Evolutionary conservation across 2,888 invertebrate genomes (phyloP).

Genomic region (Diarsia brunnea): DNA sequence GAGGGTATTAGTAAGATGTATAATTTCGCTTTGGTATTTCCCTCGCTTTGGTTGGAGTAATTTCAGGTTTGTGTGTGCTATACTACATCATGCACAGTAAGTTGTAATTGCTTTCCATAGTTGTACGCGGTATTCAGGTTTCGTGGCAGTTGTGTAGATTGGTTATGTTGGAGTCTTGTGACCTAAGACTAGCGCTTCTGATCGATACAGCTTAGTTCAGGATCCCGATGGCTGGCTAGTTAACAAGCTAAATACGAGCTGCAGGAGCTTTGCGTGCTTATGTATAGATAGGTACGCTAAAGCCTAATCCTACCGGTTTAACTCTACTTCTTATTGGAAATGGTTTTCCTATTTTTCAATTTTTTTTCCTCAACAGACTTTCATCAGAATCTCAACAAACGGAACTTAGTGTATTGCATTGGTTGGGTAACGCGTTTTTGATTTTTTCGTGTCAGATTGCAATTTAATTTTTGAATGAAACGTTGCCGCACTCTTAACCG

Average conservation of each 20-base stretch:
- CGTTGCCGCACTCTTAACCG: not conserved
- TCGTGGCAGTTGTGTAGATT: conserved; percentile 45
- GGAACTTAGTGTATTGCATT: not conserved
- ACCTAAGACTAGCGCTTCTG: conserved; percentile 30
- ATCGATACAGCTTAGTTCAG: conserved; percentile 34
- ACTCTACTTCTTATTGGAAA: not conserved
- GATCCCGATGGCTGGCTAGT: conserved; percentile 17
- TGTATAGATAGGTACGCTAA: not conserved
- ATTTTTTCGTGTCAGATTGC: not conserved
- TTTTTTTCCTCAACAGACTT: not conserved
- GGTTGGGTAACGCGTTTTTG: no score
- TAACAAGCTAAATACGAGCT: conserved; percentile 37
- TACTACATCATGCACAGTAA: conserved; percentile 48
- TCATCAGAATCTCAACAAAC: not conserved
- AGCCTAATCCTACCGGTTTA: not conserved
- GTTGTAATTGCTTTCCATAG: conserved; percentile 57
- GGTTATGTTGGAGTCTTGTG: conserved; percentile 37
- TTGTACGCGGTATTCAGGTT: conserved; percentile 37
- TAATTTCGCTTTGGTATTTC: conserved; percentile 11
- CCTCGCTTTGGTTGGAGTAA: conserved; percentile 12
- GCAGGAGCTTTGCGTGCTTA: not conserved
- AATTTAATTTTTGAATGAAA: not conserved
- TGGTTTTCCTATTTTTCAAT: not conserved
- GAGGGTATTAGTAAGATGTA: conserved; percentile 24
- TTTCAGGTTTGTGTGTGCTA: conserved; percentile 14